Conservation (phyloP, 2,888 invertebrate species). For the Calameuta pallipes region DNA sequence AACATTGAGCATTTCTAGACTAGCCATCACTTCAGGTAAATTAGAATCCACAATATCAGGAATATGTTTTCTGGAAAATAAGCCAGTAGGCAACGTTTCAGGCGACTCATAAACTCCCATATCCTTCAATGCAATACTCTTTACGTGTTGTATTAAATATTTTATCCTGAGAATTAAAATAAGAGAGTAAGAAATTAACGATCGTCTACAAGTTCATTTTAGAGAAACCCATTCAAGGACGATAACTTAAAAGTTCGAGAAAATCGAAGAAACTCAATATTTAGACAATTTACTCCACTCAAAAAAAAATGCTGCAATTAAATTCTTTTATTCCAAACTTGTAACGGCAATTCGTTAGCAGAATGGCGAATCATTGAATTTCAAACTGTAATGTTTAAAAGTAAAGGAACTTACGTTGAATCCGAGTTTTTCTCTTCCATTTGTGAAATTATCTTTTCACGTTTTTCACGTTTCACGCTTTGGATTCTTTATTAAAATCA, state of each 20-base stretch:
- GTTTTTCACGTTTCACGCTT: neutral
- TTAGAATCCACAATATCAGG: slow-evolving; percentile 36
- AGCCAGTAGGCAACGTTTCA: slow-evolving; percentile 6
- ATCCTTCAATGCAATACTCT: neutral
- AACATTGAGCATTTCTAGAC: slow-evolving; percentile 57
- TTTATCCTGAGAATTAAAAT: neutral
- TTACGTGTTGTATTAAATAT: neutral
- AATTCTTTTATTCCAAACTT: neutral
- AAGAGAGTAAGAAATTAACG: neutral
- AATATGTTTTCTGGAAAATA: slow-evolving; percentile 28
- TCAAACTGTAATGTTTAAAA: neutral
- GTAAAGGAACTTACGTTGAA: neutral
- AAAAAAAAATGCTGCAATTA: neutral
- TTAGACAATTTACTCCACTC: neutral
- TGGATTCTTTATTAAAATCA: neutral
- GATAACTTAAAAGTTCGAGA: neutral
- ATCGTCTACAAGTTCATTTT: neutral
- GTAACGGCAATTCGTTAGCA: neutral
- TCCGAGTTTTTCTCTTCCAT: neutral
- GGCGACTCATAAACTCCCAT: neutral
- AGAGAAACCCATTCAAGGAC: neutral
- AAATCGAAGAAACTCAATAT: neutral
- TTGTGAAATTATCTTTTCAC: neutral
- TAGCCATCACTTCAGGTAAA: slow-evolving; percentile 55
- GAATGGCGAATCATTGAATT: neutral